These are phyloP conservation scores for Amphimallon solstitiale DNA, from an alignment of 2,888 invertebrate species.

Conservation along the genomic window DNA sequence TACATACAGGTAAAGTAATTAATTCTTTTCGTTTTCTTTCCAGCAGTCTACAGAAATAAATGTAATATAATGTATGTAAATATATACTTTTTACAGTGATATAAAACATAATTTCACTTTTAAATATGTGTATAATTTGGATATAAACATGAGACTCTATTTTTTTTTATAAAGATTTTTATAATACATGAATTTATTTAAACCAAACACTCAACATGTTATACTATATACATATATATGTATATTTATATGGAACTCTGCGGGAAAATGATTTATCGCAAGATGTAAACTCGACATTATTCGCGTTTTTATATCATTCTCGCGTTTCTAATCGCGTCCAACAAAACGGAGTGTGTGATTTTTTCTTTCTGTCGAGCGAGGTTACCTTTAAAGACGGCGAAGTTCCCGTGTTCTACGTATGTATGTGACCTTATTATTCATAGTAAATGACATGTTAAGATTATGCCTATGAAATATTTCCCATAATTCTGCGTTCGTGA, in stretches of 20 bases:
- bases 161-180: neutral
- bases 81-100: neutral
- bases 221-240: neutral
- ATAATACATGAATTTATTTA: neutral
- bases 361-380: neutral
- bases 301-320: neutral
- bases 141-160: neutral
- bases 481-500: slow-evolving; percentile 46
- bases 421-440: slow-evolving; percentile 47
- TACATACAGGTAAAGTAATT: too few species aligned
- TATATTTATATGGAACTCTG: too few species aligned
- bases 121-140: neutral
- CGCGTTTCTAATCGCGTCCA: neutral
- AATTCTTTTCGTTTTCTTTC: too few species aligned
- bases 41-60: neutral
- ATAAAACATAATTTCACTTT: neutral
- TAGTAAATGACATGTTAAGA: slow-evolving; percentile 46
- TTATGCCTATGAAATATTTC: slow-evolving; percentile 46
- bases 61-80: neutral
- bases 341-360: too few species aligned
- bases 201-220: neutral
- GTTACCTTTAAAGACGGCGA: neutral
- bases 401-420: slow-evolving; percentile 28
- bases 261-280: neutral
- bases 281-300: slow-evolving; percentile 10